phyloP scores from a whole-genome alignment of 2,797 vertebrate species.

The Cirrhinus mrigala region DNA sequence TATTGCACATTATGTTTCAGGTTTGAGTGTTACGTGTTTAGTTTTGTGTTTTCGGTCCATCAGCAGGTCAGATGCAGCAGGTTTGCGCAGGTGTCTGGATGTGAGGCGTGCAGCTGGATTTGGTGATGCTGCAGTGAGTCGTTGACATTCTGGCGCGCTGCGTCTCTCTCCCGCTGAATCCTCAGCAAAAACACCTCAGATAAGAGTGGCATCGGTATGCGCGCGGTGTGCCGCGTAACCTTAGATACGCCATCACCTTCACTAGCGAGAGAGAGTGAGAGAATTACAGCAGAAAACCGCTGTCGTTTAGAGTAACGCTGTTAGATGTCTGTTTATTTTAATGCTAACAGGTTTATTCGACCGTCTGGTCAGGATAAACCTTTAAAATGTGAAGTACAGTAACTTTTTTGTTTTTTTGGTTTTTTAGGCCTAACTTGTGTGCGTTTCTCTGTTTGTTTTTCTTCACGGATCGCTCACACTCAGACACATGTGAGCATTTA shows the following conservation, averaged over 20 bases:
- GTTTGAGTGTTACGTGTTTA: neutral
- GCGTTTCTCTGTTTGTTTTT: neutral
- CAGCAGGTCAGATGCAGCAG: neutral
- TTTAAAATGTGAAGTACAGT: neutral
- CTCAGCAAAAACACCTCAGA: constrained; percentile 33
- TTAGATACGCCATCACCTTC: constrained; percentile 70
- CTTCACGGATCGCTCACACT: neutral
- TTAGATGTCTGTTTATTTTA: neutral
- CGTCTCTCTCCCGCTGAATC: constrained; percentile 11
- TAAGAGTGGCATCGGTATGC: constrained; percentile 63
- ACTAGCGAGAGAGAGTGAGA: neutral
- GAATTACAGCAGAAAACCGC: neutral
- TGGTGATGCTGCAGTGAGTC: constrained; percentile 54
- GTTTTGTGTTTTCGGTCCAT: neutral
- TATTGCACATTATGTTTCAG: neutral
- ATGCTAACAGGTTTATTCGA: neutral
- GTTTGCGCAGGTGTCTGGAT: constrained; percentile 10
- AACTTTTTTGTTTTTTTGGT: too few relatives aligned
- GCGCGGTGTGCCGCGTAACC: constrained; percentile 61
- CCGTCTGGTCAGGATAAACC: neutral
- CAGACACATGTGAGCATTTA: neutral
- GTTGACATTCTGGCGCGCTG: constrained; percentile 47
- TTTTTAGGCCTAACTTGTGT: neutral
- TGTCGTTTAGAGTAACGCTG: neutral
- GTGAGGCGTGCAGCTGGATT: constrained; percentile 15